These are phyloP conservation scores for Temnothorax longispinosus DNA, from an alignment of 1,140 invertebrate species.

Conservation along the genomic window DNA sequence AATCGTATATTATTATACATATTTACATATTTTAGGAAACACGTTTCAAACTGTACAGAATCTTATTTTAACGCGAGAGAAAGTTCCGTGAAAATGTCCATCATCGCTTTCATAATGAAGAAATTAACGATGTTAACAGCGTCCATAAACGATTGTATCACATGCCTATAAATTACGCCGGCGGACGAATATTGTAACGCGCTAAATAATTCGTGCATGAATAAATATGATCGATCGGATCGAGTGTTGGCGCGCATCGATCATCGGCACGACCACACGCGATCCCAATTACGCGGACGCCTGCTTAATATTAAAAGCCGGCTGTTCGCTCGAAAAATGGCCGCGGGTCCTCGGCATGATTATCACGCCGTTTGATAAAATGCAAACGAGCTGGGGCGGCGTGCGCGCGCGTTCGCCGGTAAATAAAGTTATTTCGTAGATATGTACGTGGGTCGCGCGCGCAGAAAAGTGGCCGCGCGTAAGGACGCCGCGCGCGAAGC, in stretches of 20 bases:
- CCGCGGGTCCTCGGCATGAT: constrained; percentile 52
- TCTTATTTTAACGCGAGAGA: constrained; percentile 23
- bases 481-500: neutral
- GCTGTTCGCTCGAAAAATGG: constrained; percentile 61
- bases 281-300: constrained; percentile 44
- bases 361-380: constrained; percentile 68
- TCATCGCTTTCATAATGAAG: constrained; percentile 32
- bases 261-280: constrained; percentile 51
- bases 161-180: constrained; percentile 38
- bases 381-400: constrained; percentile 65
- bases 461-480: neutral
- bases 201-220: constrained; percentile 39
- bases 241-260: constrained; percentile 36
- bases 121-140: constrained; percentile 38
- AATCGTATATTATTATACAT: neutral
- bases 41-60: neutral
- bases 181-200: constrained; percentile 32
- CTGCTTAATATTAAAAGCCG: constrained; percentile 72
- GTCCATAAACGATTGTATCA: constrained; percentile 32
- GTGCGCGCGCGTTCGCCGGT: neutral
- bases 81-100: constrained; percentile 1
- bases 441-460: constrained; percentile 10
- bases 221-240: constrained; percentile 58
- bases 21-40: neutral
- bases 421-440: constrained; percentile 70